A percentile compares a stretch with the other conserved stretches of the same genome.
phyloP scores from a whole-genome alignment of 2,797 vertebrate genomes.

The Megalops cyprinoides region DNA sequence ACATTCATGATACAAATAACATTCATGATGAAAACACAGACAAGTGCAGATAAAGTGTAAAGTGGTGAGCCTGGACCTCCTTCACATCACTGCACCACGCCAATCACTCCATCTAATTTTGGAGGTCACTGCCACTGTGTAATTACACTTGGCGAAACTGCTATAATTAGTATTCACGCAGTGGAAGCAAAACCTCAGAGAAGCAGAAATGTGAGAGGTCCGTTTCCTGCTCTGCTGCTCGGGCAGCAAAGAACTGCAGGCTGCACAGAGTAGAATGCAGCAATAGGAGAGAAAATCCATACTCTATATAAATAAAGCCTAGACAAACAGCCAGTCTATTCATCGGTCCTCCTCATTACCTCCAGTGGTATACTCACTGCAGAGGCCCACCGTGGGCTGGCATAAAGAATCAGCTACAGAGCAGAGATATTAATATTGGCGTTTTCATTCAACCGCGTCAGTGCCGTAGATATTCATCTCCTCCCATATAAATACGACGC shows the following conservation, averaged over 20 bases:
- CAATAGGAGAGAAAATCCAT: slow-evolving; percentile 14
- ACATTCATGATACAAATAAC: no score
- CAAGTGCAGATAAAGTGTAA: background rate
- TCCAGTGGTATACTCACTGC: background rate
- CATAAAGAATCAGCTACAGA: background rate
- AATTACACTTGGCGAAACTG: slow-evolving; percentile 12
- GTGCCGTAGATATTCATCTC: background rate
- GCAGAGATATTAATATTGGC: background rate
- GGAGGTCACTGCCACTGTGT: background rate
- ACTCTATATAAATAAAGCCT: slow-evolving; percentile 13
- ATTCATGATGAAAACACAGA: background rate
- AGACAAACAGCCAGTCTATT: background rate
- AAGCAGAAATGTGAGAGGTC: background rate
- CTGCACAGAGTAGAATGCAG: background rate
- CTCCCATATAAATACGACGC: background rate
- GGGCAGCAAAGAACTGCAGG: background rate
- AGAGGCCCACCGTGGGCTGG: background rate
- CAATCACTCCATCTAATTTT: background rate
- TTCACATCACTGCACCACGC: background rate
- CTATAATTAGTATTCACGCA: slow-evolving; percentile 20
- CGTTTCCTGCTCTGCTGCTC: background rate
- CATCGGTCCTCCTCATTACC: background rate
- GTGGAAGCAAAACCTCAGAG: background rate
- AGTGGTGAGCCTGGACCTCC: background rate
- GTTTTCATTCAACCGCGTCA: slow-evolving; percentile 6